Evolutionary conservation across 2,797 vertebrate genomes (phyloP).

Genomic region (Squalus acanthias): DNA sequence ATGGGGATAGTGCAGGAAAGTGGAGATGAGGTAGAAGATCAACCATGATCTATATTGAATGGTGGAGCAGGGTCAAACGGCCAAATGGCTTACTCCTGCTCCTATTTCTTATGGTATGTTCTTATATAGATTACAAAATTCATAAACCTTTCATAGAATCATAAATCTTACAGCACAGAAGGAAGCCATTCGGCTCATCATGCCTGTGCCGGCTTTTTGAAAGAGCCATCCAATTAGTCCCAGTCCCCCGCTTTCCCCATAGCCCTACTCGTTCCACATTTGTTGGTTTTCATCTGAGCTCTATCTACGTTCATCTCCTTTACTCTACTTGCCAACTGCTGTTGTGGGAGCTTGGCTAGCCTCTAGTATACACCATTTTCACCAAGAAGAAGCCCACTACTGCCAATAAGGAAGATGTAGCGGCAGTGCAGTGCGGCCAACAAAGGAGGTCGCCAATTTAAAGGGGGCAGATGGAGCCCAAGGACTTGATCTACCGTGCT

Average conservation of each 20-base stretch:
- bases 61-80: too few relatives aligned
- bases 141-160: background rate
- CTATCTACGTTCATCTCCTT: background rate
- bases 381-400: background rate
- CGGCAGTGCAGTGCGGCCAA: background rate
- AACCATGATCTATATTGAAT: too few relatives aligned
- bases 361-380: background rate
- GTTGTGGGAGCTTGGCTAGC: background rate
- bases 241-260: background rate
- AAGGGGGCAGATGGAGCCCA: background rate
- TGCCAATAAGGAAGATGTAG: background rate
- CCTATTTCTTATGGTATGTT: too few relatives aligned
- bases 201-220: background rate
- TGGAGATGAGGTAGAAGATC: too few relatives aligned
- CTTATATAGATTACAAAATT: background rate
- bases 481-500: background rate
- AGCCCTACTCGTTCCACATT: background rate
- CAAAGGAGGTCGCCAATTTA: background rate
- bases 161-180: background rate
- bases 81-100: too few relatives aligned
- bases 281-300: background rate
- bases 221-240: background rate
- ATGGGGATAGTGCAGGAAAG: too few relatives aligned
- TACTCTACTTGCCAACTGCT: background rate
- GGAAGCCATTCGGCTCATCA: background rate